Conservation (phyloP, 2,797 vertebrate species). For the Cynodonichthys magdalenae region DNA sequence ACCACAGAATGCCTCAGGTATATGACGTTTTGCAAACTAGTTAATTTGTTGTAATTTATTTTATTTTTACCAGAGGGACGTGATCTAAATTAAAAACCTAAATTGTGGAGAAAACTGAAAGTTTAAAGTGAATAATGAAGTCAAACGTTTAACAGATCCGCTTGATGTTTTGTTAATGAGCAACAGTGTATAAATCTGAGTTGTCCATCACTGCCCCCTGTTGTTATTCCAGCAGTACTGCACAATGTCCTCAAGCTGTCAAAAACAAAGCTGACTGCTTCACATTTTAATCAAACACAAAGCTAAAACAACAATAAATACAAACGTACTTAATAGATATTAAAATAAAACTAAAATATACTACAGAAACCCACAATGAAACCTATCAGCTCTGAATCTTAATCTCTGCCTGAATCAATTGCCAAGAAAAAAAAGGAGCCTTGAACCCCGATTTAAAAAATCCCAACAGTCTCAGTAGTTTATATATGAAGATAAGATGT, state of each 20-base stretch:
- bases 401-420: too few relatives aligned
- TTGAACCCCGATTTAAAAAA: too few relatives aligned
- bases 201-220: constrained; percentile 47
- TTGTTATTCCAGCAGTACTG: constrained; percentile 33
- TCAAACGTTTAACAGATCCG: neutral
- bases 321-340: too few relatives aligned
- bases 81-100: constrained; percentile 43
- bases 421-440: too few relatives aligned
- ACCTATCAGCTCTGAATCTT: too few relatives aligned
- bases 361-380: too few relatives aligned
- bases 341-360: too few relatives aligned
- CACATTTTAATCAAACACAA: too few relatives aligned
- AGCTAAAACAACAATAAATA: too few relatives aligned
- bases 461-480: too few relatives aligned
- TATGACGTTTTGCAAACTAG: constrained; percentile 45
- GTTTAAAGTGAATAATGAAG: constrained; percentile 12
- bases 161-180: neutral
- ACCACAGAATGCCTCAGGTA: constrained; percentile 60
- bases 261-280: too few relatives aligned
- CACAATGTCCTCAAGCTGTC: neutral
- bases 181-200: neutral
- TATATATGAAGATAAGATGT: too few relatives aligned
- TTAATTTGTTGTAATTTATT: constrained; percentile 24
- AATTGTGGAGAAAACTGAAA: constrained; percentile 9
- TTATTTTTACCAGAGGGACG: constrained; percentile 39